Percentiles rank a stretch among this genome's conserved stretches.
Evolutionary conservation across 2,888 invertebrate genomes (phyloP).

Genomic region (Cerceris ruficornis): DNA sequence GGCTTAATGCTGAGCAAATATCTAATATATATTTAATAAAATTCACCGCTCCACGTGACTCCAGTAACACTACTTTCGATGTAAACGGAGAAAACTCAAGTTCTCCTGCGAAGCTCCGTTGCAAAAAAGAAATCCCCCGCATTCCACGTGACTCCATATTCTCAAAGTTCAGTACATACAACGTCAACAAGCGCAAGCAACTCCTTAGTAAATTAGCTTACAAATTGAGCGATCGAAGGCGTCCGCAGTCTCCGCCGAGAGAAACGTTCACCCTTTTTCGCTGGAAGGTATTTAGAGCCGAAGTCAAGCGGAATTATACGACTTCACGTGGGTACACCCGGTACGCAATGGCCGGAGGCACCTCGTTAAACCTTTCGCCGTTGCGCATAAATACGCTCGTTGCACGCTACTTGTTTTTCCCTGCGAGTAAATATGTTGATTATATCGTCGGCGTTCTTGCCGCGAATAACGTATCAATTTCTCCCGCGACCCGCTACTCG

Average conservation of each 20-base stretch:
- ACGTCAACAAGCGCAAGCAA: neutral
- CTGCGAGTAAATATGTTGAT: slow-evolving; percentile 61
- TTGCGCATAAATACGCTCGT: slow-evolving; percentile 59
- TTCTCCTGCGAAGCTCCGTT: too few species aligned
- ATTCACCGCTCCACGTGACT: too few species aligned
- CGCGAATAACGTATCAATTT: slow-evolving; percentile 62
- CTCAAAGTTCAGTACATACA: too few species aligned
- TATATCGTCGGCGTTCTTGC: slow-evolving; percentile 54
- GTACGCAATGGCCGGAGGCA: slow-evolving; percentile 52
- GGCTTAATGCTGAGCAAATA: too few species aligned
- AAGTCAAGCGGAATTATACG: slow-evolving; percentile 33
- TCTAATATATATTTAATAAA: too few species aligned
- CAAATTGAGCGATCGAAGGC: neutral
- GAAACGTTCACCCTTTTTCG: slow-evolving; percentile 24
- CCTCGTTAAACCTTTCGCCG: slow-evolving; percentile 63
- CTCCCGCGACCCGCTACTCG: slow-evolving; percentile 9
- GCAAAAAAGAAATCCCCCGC: too few species aligned
- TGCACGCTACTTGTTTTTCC: slow-evolving; percentile 58
- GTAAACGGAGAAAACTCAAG: too few species aligned
- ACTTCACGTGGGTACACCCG: slow-evolving; percentile 30
- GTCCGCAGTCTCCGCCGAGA: neutral
- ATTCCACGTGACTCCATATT: too few species aligned
- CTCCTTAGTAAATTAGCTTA: neutral
- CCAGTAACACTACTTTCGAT: too few species aligned
- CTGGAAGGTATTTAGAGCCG: slow-evolving; percentile 7